phyloP scores from a whole-genome alignment of 2,888 invertebrate genomes.

The Pandemis corylana region DNA sequence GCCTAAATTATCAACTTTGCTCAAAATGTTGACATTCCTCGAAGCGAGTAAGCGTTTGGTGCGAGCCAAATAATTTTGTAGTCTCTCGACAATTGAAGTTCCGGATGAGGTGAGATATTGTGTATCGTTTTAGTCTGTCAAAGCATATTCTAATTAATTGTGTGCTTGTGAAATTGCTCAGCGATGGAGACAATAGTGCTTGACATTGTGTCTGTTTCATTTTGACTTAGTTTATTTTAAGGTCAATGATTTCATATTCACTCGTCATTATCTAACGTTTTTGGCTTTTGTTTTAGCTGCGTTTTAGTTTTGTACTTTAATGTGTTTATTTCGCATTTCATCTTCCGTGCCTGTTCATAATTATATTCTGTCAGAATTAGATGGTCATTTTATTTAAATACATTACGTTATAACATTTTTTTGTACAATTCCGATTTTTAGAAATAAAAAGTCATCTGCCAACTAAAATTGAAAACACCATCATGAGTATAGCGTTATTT shows the following conservation, averaged over 20 bases:
- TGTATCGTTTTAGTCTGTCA: background rate
- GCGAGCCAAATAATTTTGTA: conserved; percentile 6
- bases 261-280: no score
- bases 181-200: background rate
- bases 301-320: no score
- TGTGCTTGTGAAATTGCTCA: background rate
- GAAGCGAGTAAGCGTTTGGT: conserved; percentile 47
- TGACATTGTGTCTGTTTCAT: background rate
- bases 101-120: background rate
- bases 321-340: no score
- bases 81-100: background rate
- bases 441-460: no score
- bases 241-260: background rate
- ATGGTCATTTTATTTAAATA: no score
- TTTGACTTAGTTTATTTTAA: background rate
- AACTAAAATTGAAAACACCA: no score
- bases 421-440: no score
- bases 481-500: no score
- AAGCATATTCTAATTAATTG: background rate
- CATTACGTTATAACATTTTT: no score
- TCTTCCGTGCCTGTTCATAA: no score
- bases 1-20: conserved; percentile 58
- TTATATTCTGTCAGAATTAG: no score
- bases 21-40: conserved; percentile 64
- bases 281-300: no score